Conservation (phyloP, 35 echinoderm and acorn worm genomes). For the Patiria miniata region DNA sequence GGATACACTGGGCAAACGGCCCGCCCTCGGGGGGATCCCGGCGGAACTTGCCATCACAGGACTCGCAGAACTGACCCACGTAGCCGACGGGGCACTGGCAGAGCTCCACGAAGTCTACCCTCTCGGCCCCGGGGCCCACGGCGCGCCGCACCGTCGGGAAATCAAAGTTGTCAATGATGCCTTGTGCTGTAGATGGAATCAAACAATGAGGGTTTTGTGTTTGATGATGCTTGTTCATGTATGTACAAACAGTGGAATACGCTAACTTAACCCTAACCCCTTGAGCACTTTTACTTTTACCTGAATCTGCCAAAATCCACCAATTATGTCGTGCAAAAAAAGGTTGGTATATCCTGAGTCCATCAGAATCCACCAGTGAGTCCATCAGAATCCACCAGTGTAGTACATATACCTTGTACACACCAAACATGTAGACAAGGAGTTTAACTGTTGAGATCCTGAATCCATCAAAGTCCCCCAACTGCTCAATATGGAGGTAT, state of each 20-base stretch:
- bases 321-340: background rate
- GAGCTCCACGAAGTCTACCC: conserved; percentile 77
- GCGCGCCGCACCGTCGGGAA: conserved; percentile 67
- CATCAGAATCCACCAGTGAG: too few relatives aligned
- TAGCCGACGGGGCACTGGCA: conserved; percentile 86
- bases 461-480: too few relatives aligned
- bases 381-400: too few relatives aligned
- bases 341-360: too few relatives aligned
- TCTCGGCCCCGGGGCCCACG: conserved; percentile 43
- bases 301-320: background rate
- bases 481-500: too few relatives aligned
- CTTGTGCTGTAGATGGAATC: conserved; percentile 61
- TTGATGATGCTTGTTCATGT: background rate
- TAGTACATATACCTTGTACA: too few relatives aligned
- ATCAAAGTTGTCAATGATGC: conserved; percentile 80
- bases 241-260: too few relatives aligned
- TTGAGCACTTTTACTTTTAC: conserved; percentile 4
- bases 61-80: conserved; percentile 96
- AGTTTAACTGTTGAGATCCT: too few relatives aligned
- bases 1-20: conserved; percentile 82
- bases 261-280: background rate
- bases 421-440: too few relatives aligned
- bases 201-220: background rate
- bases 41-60: conserved; percentile 78
- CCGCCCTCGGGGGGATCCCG: conserved; percentile 74